Evolutionary conservation across 2,113 vertebrate species (phyloP).

Genomic region (Centropristis striata): DNA sequence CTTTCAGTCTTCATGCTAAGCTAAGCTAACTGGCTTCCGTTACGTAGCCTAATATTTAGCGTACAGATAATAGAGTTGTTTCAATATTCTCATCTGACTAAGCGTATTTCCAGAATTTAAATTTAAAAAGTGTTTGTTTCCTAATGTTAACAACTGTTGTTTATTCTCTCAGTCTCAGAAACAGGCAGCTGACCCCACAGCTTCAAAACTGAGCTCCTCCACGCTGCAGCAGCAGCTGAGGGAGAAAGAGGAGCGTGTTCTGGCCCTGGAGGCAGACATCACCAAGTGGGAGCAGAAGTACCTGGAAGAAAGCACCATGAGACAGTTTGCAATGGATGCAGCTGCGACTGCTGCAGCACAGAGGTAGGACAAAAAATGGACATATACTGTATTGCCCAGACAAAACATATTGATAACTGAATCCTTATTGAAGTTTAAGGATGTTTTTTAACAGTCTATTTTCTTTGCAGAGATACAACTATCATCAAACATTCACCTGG

Average conservation of each 20-base stretch:
- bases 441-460: conserved; percentile 18
- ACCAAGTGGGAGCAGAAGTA: conserved; percentile 99
- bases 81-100: not conserved
- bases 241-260: conserved; percentile 93
- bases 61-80: not conserved
- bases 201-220: conserved; percentile 82
- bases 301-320: conserved; percentile 97
- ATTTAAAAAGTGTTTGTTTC: too few relatives aligned
- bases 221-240: conserved; percentile 90
- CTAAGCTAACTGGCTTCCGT: not conserved
- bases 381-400: not conserved
- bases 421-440: not conserved
- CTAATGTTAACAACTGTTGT: not conserved
- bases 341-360: conserved; percentile 95
- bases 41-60: not conserved
- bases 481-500: conserved; percentile 96
- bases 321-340: conserved; percentile 97
- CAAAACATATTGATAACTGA: accelerated
- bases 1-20: not conserved
- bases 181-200: conserved; percentile 40
- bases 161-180: conserved; percentile 68
- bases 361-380: conserved; percentile 69
- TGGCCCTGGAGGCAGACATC: conserved; percentile 98
- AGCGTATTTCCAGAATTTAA: not conserved
- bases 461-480: conserved; percentile 90